Base-by-base conservation (phyloP, 37 sponge, comb jelly and placozoan genomes). In the Crambe crambe region DNA sequence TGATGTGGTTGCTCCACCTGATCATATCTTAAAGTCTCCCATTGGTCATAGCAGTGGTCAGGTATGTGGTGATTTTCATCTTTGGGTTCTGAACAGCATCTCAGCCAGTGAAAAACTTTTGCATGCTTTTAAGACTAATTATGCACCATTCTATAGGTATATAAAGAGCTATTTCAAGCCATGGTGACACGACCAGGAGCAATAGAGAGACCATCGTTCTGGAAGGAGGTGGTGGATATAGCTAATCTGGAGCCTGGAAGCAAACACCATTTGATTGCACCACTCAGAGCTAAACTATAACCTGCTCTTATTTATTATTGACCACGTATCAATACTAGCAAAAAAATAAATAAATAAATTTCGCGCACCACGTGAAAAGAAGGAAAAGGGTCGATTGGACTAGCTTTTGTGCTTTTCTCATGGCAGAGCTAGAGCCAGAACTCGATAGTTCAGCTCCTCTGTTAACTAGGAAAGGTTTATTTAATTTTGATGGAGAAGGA, bases 1-100 rank as follows among this genome's bases (percentile, higher is more conserved):
- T 22, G 97, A 97, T 81, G 92, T 82, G 37, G 3, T 97, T 0
- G 90, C 95, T 25, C 97, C 97, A 35, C 95, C 97, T 59, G 97
- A 97, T 79, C 41, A 61, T 73, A 87, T 97, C n/a, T 85, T 97
- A 2, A 60, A 77, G 27, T 86, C 93, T 35, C 88, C 92, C 5
- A 94, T 97, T 47, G 97, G 97, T 3, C 40, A 41, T 41, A 83
- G 87, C 65, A 78, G 83, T 90, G 97, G 97, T 62, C 58, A 91
- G 93, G 96, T 95, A 44, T 42, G 51, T 87, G 2, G 29, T 15
- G 12, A 6, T 15, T 12, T 47, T 15, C 51, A 15, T 74, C 22
- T 32, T 3, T 54, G 32, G 1, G 38, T 42, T 37, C 15, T 18
- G 26, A 27, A 15, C 27, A n/a, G 47, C 2, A 56, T 51, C 18